Percentiles rank a stretch among this genome's conserved stretches.
Conservation (phyloP, 2,888 invertebrate genomes). For the Mylabris sibirica region DNA sequence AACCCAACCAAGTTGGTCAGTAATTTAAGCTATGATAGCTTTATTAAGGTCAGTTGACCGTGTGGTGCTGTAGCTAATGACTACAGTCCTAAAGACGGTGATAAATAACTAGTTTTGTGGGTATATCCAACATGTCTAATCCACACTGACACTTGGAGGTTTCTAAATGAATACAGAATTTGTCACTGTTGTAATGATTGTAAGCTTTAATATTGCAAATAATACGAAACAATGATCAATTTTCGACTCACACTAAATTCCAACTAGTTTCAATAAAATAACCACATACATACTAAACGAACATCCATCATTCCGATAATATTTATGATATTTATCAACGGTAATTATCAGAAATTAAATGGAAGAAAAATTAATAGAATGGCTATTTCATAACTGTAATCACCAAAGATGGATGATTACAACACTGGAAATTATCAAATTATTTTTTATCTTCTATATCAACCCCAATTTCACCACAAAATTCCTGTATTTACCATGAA, state of each 20-base stretch:
- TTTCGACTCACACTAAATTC: neutral
- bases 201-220: neutral
- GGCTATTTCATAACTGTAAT: neutral
- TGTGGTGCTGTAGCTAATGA: slow-evolving; percentile 53
- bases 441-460: neutral
- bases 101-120: slow-evolving; percentile 53
- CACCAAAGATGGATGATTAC: neutral
- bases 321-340: neutral
- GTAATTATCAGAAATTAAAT: slow-evolving; percentile 1
- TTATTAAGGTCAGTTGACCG: slow-evolving; percentile 55
- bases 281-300: neutral
- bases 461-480: neutral
- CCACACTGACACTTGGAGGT: slow-evolving; percentile 49
- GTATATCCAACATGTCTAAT: slow-evolving; percentile 33
- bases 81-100: slow-evolving; percentile 50
- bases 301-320: slow-evolving; percentile 8
- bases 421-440: neutral
- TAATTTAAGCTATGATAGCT: slow-evolving; percentile 54
- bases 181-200: neutral
- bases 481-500: neutral
- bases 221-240: neutral
- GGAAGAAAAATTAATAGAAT: neutral
- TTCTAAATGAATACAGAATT: slow-evolving; percentile 47
- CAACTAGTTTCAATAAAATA: neutral
- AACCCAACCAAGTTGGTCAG: slow-evolving; percentile 25